These are phyloP conservation scores for Cyprinodon variegatus DNA, from an alignment of 2,113 vertebrate species.

Conservation along the genomic window DNA sequence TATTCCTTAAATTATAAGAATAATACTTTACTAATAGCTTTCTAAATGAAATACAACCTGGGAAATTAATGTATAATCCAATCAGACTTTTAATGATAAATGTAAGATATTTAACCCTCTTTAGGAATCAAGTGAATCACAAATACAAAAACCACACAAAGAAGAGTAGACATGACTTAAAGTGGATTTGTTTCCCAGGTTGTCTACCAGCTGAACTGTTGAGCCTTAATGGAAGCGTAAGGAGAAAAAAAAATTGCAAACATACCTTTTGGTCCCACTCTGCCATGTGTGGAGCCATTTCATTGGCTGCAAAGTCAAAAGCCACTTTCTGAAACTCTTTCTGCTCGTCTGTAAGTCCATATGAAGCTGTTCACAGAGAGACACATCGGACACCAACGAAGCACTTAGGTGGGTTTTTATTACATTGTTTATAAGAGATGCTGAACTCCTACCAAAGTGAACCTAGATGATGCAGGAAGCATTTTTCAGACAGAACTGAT, in stretches of 20 bases:
- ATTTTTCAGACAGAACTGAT: no score
- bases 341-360: conserved; percentile 92
- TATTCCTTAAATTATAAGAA: background rate
- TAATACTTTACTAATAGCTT: background rate
- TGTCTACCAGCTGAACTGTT: background rate
- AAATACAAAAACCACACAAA: no score
- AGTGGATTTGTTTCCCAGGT: background rate
- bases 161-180: background rate
- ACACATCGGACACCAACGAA: background rate
- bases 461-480: no score
- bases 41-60: background rate
- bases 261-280: conserved; percentile 95
- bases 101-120: no score
- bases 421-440: no score
- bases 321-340: conserved; percentile 97
- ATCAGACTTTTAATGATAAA: background rate
- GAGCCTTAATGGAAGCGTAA: background rate
- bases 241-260: background rate
- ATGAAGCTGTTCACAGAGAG: conserved; percentile 77
- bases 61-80: background rate
- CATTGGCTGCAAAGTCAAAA: conserved; percentile 92
- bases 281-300: conserved; percentile 95
- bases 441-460: no score
- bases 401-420: background rate
- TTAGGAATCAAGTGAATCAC: no score